Conservation (phyloP, 2,888 invertebrate genomes). For the Dolomedes plantarius region DNA sequence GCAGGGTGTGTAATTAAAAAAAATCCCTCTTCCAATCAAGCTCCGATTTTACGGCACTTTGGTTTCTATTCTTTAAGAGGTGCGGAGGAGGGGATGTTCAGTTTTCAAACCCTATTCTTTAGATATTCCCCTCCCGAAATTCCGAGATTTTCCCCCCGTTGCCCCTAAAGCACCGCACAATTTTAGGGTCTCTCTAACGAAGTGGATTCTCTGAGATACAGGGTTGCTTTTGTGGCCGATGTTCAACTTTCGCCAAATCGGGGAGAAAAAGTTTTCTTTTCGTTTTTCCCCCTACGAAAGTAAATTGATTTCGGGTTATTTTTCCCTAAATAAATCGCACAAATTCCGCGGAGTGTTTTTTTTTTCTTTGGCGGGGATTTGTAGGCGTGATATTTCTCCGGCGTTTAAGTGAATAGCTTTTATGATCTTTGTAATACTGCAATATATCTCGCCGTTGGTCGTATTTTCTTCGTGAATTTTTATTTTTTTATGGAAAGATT, state of each 20-base stretch:
- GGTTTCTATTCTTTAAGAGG: slow-evolving; percentile 39
- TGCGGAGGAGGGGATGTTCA: neutral
- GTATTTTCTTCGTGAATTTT: too few relatives aligned
- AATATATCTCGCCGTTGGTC: too few relatives aligned
- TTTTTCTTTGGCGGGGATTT: neutral
- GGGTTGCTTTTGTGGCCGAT: slow-evolving; percentile 46
- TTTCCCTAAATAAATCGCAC: slow-evolving; percentile 20
- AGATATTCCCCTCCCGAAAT: slow-evolving; percentile 28
- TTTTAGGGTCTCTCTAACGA: slow-evolving; percentile 65
- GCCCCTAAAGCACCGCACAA: slow-evolving; percentile 51
- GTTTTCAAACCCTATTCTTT: slow-evolving; percentile 47
- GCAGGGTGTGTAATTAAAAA: slow-evolving; percentile 21
- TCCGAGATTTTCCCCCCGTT: neutral
- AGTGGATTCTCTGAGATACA: slow-evolving; percentile 48
- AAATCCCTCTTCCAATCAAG: slow-evolving; percentile 51
- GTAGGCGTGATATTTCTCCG: neutral
- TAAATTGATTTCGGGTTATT: slow-evolving; percentile 29
- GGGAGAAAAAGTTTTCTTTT: neutral
- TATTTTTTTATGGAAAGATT: too few relatives aligned
- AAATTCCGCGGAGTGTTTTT: neutral
- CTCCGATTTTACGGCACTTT: slow-evolving; percentile 68
- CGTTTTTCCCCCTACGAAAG: neutral
- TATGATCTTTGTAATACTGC: too few relatives aligned
- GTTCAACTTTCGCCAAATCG: slow-evolving; percentile 48
- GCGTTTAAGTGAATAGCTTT: neutral